phyloP scores from a whole-genome alignment of 2,113 vertebrate species.

The Sterna hirundo region DNA sequence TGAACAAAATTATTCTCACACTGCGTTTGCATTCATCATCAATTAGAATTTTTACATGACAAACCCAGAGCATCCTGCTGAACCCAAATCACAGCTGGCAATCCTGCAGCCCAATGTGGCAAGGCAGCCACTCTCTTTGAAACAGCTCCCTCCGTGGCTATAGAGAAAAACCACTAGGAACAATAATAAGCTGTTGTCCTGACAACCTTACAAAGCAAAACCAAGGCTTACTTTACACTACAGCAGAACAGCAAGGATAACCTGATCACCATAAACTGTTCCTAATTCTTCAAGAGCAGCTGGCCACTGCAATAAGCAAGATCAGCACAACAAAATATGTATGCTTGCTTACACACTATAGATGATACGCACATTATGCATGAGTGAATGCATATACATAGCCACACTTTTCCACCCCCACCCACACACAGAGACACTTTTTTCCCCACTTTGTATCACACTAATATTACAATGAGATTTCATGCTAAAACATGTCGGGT shows the following conservation, averaged over 20 bases:
- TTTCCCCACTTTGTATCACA: background rate
- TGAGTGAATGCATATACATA: background rate
- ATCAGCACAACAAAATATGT: background rate
- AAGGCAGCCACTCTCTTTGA: background rate
- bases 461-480: background rate
- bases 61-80: slow-evolving; percentile 8
- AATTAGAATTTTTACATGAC: slow-evolving; percentile 60
- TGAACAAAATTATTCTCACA: slow-evolving; percentile 43
- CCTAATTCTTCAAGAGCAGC: background rate
- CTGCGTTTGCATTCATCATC: slow-evolving; percentile 39
- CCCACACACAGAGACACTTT: background rate
- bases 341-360: background rate
- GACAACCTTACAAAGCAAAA: slow-evolving; percentile 53
- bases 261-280: background rate
- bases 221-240: background rate
- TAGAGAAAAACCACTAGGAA: background rate
- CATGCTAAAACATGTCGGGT: background rate
- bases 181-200: slow-evolving; percentile 54
- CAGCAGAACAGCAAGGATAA: background rate
- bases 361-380: background rate
- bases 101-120: slow-evolving; percentile 29
- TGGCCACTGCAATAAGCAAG: background rate
- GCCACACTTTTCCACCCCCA: background rate
- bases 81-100: slow-evolving; percentile 54
- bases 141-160: background rate